Base-by-base conservation (phyloP, 1,140 invertebrate genomes). In the Archivesica marissinica region DNA sequence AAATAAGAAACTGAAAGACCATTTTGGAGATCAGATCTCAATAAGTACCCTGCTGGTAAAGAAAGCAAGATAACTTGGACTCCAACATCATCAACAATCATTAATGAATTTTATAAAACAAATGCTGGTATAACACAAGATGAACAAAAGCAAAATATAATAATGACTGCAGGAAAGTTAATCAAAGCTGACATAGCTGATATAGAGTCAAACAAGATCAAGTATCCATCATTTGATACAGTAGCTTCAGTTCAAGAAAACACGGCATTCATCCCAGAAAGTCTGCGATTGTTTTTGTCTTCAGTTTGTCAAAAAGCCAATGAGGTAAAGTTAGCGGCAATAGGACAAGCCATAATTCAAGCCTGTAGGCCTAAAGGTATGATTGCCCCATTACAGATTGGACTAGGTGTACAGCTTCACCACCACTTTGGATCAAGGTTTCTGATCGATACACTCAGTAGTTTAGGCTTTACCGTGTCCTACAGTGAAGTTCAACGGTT, bases 381-480 rank as follows among this genome's bases (percentile, higher is more conserved):
- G 13, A 9, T 90, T 0, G 52, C 86, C 47, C 89, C 85, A 23
- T 35, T 91, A 28, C 90, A 90, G 20, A 3, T 35, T 89, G 84
- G 89, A 17, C 41, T 88, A 44, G 86, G 72, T 35, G 80, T 91
- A 1, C 85, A 91, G 35, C 41, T 90, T 41, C 88, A 91, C 66
- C 84, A 87, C 30, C 86, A 79, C 15, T 88, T 87, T 88, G 86
- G 38, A 39, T 90, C 82, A 2, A 74, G 61, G 41, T 87, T 85
- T 41, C 79, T 89, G 23, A 64, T 89, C 39, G 85, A 91, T 33
- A 68, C 79, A 13, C 56, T 91, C 0, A 47, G 85, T 33, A 84
- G 38, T 15, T 83, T 79, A 39, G 87, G 88, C 15, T 88, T 90
- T 68, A 85, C 89, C 39, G 86, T 41, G 33, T 86, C 86, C 13